These are phyloP conservation scores for Gephyroberyx darwinii DNA, from an alignment of 2,797 vertebrate genomes.

Conservation along the genomic window DNA sequence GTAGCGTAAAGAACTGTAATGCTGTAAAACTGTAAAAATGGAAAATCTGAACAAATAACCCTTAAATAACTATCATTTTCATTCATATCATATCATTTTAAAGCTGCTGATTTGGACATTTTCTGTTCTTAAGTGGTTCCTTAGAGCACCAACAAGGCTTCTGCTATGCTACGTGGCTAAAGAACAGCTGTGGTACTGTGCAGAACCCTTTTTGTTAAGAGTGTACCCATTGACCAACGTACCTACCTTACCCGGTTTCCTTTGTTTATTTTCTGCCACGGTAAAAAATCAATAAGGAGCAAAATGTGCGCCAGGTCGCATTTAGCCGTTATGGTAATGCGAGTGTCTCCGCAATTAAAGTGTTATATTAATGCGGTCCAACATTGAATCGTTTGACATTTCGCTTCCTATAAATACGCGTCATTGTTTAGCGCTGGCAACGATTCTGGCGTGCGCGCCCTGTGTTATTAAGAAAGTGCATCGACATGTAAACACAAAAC, in stretches of 20 bases:
- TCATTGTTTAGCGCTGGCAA: slow-evolving; percentile 13
- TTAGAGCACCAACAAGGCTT: too few species aligned
- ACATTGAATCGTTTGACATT: slow-evolving; percentile 23
- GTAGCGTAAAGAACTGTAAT: too few species aligned
- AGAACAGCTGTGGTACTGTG: too few species aligned
- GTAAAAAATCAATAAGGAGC: background rate
- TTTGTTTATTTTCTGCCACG: background rate
- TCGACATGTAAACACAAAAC: slow-evolving; percentile 52
- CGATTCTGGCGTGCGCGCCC: slow-evolving; percentile 24
- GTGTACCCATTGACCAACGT: background rate
- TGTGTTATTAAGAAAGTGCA: slow-evolving; percentile 41
- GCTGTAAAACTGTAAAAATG: too few species aligned
- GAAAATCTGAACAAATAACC: too few species aligned
- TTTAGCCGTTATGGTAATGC: background rate
- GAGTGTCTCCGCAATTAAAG: too few species aligned
- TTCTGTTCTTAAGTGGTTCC: too few species aligned
- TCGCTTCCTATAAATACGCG: slow-evolving; percentile 10
- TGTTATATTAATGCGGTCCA: slow-evolving; percentile 4
- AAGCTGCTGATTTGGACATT: too few species aligned
- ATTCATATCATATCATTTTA: too few species aligned
- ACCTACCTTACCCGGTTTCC: background rate
- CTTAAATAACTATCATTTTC: too few species aligned
- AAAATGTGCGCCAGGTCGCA: background rate
- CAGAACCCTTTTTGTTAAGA: background rate
- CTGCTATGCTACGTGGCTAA: too few species aligned